These are phyloP conservation scores for Eretmochelys imbricata DNA, from an alignment of 2,113 vertebrate species.

Conservation along the genomic window DNA sequence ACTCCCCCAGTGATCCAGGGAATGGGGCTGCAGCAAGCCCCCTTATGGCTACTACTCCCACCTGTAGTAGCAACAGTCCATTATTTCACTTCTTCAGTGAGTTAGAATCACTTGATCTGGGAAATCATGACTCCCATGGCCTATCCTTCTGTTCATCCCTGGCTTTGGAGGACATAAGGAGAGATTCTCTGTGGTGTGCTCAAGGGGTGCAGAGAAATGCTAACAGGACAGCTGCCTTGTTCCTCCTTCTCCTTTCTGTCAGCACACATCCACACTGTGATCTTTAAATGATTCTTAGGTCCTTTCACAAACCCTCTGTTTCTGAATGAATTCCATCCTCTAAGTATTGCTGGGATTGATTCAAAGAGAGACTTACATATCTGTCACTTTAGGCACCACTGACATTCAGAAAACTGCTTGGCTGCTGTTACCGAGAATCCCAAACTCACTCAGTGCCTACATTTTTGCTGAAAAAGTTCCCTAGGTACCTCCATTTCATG, in stretches of 20 bases:
- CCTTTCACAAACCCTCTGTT: background rate
- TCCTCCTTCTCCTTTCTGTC: background rate
- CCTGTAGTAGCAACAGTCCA: background rate
- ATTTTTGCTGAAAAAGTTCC: background rate
- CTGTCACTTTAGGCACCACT: background rate
- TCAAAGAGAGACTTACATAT: background rate
- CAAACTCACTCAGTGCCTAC: background rate
- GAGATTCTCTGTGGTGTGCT: background rate
- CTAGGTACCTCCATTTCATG: background rate
- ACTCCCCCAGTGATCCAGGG: rapidly evolving
- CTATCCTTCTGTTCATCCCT: background rate
- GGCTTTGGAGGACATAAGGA: background rate
- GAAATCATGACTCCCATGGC: background rate
- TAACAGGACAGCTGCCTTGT: background rate
- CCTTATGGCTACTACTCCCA: background rate
- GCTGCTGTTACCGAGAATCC: background rate
- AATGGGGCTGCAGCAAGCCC: background rate
- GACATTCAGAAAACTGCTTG: background rate
- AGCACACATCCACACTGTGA: background rate
- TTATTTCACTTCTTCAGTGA: background rate
- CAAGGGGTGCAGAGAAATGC: rapidly evolving
- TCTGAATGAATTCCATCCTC: background rate
- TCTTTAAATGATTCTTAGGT: background rate
- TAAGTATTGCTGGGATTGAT: background rate
- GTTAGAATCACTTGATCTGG: background rate